These are phyloP conservation scores for Selene dorsalis DNA, from an alignment of 2,797 vertebrate species.

Conservation along the genomic window DNA sequence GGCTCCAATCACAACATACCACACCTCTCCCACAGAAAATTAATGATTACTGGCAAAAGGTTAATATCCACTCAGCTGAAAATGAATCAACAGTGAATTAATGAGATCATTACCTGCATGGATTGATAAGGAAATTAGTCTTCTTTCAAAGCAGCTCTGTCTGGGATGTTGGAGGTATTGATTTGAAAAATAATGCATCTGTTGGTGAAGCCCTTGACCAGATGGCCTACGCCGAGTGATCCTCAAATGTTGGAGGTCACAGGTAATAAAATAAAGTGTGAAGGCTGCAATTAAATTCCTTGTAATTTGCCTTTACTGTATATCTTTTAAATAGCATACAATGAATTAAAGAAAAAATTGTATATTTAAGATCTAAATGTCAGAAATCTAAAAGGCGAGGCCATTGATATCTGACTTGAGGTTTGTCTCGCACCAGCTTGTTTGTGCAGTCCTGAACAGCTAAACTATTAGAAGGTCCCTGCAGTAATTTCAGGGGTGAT, in stretches of 20 bases:
- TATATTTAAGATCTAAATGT: background rate
- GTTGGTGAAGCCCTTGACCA: conserved; percentile 74
- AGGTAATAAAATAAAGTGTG: conserved; percentile 7
- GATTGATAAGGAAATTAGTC: conserved; percentile 85
- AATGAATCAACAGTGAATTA: conserved; percentile 86
- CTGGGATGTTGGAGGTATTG: conserved; percentile 73
- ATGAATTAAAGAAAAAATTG: background rate
- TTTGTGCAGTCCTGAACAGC: conserved; percentile 35
- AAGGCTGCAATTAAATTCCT: background rate
- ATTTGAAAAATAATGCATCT: conserved; percentile 79
- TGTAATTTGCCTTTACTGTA: background rate
- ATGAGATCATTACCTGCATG: conserved; percentile 86
- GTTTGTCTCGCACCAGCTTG: background rate
- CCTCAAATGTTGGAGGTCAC: conserved; percentile 44
- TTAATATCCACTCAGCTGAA: conserved; percentile 87
- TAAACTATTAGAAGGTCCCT: conserved; percentile 51
- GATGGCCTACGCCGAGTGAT: conserved; percentile 44
- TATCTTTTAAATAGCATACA: background rate
- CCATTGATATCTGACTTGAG: background rate
- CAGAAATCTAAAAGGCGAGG: background rate
- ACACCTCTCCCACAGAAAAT: conserved; percentile 83
- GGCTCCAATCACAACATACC: conserved; percentile 76
- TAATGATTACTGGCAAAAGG: conserved; percentile 86
- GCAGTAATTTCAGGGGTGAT: conserved; percentile 59
- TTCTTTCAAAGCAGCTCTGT: conserved; percentile 73